phyloP scores from a whole-genome alignment of 23 tunicate species.

The Clavelina lepadiformis region DNA sequence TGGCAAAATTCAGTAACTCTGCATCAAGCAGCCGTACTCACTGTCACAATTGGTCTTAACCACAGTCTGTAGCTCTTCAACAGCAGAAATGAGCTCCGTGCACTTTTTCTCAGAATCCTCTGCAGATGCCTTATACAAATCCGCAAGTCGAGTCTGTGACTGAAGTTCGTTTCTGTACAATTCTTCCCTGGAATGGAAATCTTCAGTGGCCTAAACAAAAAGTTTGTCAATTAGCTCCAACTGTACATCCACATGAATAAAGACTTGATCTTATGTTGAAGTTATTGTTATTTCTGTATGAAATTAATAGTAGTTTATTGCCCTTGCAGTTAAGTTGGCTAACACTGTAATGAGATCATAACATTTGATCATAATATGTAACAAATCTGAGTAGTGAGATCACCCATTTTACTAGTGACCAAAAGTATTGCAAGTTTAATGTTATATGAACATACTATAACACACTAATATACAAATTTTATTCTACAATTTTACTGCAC shows the following conservation, averaged over 20 bases:
- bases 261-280: too few species aligned
- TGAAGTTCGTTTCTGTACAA: slow-evolving; percentile 69
- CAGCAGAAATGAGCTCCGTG: slow-evolving; percentile 72
- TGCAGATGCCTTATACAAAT: slow-evolving; percentile 66
- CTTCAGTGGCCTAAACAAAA: slow-evolving; percentile 37
- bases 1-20: neutral
- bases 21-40: neutral
- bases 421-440: too few species aligned
- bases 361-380: too few species aligned
- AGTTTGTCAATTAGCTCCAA: too few species aligned
- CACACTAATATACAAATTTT: neutral
- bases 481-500: neutral
- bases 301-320: too few species aligned
- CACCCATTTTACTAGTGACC: too few species aligned
- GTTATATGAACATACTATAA: too few species aligned
- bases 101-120: slow-evolving; percentile 77
- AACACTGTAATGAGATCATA: too few species aligned
- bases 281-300: too few species aligned
- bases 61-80: slow-evolving; percentile 63
- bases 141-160: slow-evolving; percentile 65
- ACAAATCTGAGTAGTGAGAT: too few species aligned
- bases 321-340: too few species aligned
- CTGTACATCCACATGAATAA: too few species aligned
- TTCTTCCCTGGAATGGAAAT: slow-evolving; percentile 51
- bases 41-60: slow-evolving; percentile 38